Base-by-base conservation (phyloP, 2,888 invertebrate species). In the Busseola fusca region DNA sequence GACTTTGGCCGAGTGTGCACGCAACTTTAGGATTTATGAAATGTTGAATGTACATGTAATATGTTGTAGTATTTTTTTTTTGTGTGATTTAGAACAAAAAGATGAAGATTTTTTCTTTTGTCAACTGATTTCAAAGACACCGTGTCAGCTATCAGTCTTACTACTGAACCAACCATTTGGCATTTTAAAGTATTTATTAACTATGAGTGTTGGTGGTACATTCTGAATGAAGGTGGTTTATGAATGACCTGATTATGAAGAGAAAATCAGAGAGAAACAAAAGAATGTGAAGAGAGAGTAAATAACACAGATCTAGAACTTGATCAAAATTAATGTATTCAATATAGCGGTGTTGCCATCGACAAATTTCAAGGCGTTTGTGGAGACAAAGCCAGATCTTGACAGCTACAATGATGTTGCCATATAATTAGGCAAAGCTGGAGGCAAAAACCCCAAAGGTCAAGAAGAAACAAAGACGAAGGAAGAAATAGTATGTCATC, bases 1-100 rank as follows among this genome's bases (percentile, higher is more conserved):
- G 88, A 71, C 80, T 57, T 78, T 87, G 88, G 82, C 70, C 64
- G 79, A 89, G 90, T 91, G 90, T 87, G 85, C 80, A 90, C 83
- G 81, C 81, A 67, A 0, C 74, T 74, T 63, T 78, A 80, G 66
- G 77, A 40, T 40, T 4, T 2, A 14, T 14, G 14, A 40, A 37
- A 37, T 12, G 12, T 34, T 34, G 34, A 40, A 40, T 40, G 12
- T 21, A 69, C 34, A n/a, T 34, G 1, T 1, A 16, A 18, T 30
- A 5, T 64, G 7, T 12, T 48, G 6, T 18, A 6, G 30, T 63
- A 9, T 76, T 34, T 63, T 5, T 30, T 64, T 42, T 57, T 7
- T 63, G 18, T 75, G 34, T 40, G 0, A 42, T 69, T 50, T 57
- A 62, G 76, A 69, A 45, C 6, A 25, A 7, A n/a, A n/a, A 1